Evolutionary conservation across 2,888 invertebrate species (phyloP), one percentile per base, ranked within the genome.

Genomic region (Hemicrepidius hirtus): DNA sequence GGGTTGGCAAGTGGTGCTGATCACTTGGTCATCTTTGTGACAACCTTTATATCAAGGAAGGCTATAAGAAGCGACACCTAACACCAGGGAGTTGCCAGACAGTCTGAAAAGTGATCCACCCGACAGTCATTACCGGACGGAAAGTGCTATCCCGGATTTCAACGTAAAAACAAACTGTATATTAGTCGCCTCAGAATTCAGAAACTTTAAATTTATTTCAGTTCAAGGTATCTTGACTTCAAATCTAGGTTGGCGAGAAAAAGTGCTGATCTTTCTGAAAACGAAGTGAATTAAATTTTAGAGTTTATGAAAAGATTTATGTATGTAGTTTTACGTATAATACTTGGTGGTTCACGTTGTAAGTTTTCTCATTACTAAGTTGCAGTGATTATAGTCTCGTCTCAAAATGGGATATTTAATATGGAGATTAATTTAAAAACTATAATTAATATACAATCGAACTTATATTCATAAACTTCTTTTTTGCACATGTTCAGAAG

Each of bases 21-120:
- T 66, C 53, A 41, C 44, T 66, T 66, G 55, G 66, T 66, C 57
- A 66, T 66, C 57, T 53, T 66, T 66, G 53, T 57, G 66, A 66
- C 66, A 66, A 55, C 55, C 32, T 66, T 44, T 66, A 55, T 57
- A 40, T 57, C 44, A 28, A 13, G 50, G 32, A 55, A 53, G 13
- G 55, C 24, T 57, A 55, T 66, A 66, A 66, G 66, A 66, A 66
- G 41, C 55, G 66, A 66, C 66, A 55, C 53, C 55, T 66, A 55
- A 66, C 66, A 55, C 66, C 41, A 55, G 66, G 66, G 66, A 66
- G 50, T 32, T 66, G 40, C 55, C 35, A 53, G 66, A 53, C 41
- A 66, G 41, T 40, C 37, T 44, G 44, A 55, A 57, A 66, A 66
- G 66, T 66, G 66, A 66, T 66, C 57, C 40, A 44, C 40, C 66